Conservation (phyloP, 2,113 vertebrate species). For the Sphyrna mokarran region DNA sequence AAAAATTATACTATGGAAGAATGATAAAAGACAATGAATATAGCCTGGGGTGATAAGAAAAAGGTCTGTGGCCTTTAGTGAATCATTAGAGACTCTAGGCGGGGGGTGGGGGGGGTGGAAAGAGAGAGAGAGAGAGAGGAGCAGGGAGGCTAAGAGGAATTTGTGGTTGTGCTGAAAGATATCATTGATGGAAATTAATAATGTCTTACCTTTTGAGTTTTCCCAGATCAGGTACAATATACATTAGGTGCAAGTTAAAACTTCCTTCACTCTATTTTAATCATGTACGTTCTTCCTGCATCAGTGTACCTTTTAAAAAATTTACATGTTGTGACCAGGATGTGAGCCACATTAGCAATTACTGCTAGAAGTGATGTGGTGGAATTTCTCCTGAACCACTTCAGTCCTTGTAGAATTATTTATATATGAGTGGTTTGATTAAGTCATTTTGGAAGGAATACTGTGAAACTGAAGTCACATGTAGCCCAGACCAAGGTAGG, state of each 20-base stretch:
- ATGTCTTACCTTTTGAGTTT: not conserved
- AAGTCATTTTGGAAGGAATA: not conserved
- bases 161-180: not conserved
- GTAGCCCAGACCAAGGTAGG: not conserved
- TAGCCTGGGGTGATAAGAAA: not conserved
- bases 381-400: not conserved
- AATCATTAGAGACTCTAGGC: not conserved
- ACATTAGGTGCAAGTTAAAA: not conserved
- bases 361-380: not conserved
- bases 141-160: not conserved
- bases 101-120: not conserved
- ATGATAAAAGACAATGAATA: not conserved
- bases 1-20: conserved; percentile 31
- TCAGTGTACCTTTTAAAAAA: not conserved
- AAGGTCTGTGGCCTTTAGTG: not conserved
- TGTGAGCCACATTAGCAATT: not conserved
- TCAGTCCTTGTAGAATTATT: not conserved
- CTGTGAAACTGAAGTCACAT: not conserved
- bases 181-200: not conserved
- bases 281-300: not conserved
- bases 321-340: not conserved
- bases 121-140: too few relatives aligned
- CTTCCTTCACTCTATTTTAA: not conserved
- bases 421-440: not conserved
- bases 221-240: not conserved